Base-by-base conservation (phyloP, 2,888 invertebrate species). In the Drosophila acutilabella region DNA sequence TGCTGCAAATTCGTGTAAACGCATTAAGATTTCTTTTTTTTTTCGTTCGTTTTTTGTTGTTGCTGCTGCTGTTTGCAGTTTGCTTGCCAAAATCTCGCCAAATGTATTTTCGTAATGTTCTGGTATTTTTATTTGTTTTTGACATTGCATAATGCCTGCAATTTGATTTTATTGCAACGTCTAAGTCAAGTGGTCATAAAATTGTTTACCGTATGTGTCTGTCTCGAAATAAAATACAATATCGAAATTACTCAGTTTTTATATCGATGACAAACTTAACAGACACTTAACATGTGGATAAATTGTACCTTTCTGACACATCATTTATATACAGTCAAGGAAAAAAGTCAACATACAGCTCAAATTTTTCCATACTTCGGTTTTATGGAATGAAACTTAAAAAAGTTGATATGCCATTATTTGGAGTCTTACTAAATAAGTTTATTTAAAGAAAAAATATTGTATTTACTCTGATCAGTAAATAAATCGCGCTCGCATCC, bases 1-100 rank as follows among this genome's bases (percentile, higher is more conserved):
- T 65, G 58, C 66, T 62, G 83, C 71, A 83, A 86, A 78, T 80
- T 81, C 60, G 67, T 64, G 45, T 76, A 75, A 56, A 66, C 48
- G 51, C 66, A 51, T 66, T 58, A 61, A 57, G 56, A 64, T 70
- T 80, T 69, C 14, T 30, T 72, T 20, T 38, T 44, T 18, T 26
- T 41, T 23, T 23, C 6, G 23, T 23, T 23, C 23, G 23, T 23
- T 54, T 51, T 26, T 23, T n/a, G 20, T 59, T 45, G 54, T 26
- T n/a, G 26, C 64, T 14, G 42, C 14, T 10, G 8, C 13, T 10
- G 8, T 8, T 23, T 41, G 2, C 18, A 13, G 50, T 36, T 62
- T 54, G 41, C 36, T 45, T 62, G 70, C 71, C 71, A 62, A 80
- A 80, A 65, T 69, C 60, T 69, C 60, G 53, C 53, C 23, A 26